phyloP scores from a whole-genome alignment of 2,888 invertebrate species.

The Tridacna crocea region DNA sequence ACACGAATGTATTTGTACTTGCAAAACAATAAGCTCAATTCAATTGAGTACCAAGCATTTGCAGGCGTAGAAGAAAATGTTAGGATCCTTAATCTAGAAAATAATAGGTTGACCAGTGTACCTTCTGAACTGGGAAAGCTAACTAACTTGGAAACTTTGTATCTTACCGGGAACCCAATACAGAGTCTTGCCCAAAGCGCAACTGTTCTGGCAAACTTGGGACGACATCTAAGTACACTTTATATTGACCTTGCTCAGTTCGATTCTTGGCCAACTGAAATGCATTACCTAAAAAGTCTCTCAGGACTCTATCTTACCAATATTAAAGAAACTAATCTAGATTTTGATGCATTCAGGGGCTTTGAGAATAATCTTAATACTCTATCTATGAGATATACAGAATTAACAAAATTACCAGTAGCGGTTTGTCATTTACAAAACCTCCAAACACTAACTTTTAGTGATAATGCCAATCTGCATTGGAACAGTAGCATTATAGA shows the following conservation, averaged over 20 bases:
- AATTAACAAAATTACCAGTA: background rate
- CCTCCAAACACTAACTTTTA: background rate
- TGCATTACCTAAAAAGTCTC: background rate
- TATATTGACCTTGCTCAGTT: background rate
- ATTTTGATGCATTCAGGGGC: conserved; percentile 1
- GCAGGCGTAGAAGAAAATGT: background rate
- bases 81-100: background rate
- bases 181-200: background rate
- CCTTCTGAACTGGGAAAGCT: background rate
- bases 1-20: background rate
- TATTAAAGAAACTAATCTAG: background rate
- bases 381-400: background rate
- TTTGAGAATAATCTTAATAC: conserved; percentile 1
- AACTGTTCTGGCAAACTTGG: background rate
- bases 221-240: background rate
- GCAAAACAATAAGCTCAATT: background rate
- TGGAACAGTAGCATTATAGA: background rate
- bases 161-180: background rate
- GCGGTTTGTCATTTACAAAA: conserved; percentile 7
- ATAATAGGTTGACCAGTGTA: background rate
- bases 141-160: background rate
- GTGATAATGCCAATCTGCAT: background rate
- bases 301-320: background rate
- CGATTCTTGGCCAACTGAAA: background rate
- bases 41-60: background rate